Conservation (phyloP, 2,113 vertebrate genomes). For the Todiramphus saurophagus region DNA sequence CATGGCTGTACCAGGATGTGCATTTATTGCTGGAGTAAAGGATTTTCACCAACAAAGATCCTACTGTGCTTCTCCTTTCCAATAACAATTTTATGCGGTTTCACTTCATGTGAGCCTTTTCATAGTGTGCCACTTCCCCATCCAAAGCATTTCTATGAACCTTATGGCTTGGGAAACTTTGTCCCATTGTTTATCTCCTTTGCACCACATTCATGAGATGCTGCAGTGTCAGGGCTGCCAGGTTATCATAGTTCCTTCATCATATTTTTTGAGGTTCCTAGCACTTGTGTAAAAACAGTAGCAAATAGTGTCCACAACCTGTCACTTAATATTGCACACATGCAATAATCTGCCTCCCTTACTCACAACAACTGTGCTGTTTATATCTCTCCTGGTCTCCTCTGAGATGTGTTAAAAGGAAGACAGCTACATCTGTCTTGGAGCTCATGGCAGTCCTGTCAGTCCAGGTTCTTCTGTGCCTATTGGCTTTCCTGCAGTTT, state of each 20-base stretch:
- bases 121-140: too few relatives aligned
- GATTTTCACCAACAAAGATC: not conserved
- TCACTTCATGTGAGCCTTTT: not conserved
- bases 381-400: not conserved
- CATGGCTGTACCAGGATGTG: not conserved
- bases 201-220: not conserved
- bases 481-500: not conserved
- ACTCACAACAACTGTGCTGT: not conserved
- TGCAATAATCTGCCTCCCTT: not conserved
- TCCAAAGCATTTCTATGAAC: not conserved
- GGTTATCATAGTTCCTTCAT: not conserved
- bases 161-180: not conserved
- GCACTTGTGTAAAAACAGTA: not conserved
- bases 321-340: not conserved
- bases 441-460: not conserved
- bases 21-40: not conserved
- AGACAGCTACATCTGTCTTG: not conserved
- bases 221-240: not conserved
- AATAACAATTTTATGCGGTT: not conserved
- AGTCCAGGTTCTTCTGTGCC: not conserved
- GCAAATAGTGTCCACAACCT: not conserved
- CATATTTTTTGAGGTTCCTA: not conserved
- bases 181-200: not conserved
- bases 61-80: not conserved
- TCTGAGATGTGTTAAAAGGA: not conserved